These are phyloP conservation scores for Troides oblongomaculatus DNA, from an alignment of 2,888 invertebrate genomes.

Conservation along the genomic window DNA sequence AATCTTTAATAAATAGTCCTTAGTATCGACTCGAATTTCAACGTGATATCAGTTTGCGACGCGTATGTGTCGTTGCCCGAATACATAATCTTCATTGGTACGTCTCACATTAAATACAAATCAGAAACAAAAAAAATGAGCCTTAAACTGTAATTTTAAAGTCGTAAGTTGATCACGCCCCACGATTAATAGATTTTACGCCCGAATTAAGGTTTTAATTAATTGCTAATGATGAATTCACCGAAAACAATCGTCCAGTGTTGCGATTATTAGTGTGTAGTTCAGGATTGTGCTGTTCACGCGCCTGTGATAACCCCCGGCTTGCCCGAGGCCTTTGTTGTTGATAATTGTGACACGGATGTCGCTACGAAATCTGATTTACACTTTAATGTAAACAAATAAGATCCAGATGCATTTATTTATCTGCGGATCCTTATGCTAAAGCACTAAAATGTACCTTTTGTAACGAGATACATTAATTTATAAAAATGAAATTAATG, in stretches of 20 bases:
- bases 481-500: too few relatives aligned
- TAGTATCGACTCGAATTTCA: background rate
- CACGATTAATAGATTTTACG: slow-evolving; percentile 25
- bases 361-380: slow-evolving; percentile 29
- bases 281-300: slow-evolving; percentile 46
- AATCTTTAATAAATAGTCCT: background rate
- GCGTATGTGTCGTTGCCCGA: background rate
- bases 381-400: slow-evolving; percentile 3
- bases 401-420: slow-evolving; percentile 5
- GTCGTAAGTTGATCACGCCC: background rate
- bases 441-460: background rate
- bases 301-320: slow-evolving; percentile 47
- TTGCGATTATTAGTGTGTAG: slow-evolving; percentile 35
- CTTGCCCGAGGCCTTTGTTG: slow-evolving; percentile 41
- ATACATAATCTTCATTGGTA: slow-evolving; percentile 16
- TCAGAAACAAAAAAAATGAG: background rate
- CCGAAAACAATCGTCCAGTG: slow-evolving; percentile 43
- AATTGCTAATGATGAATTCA: slow-evolving; percentile 37
- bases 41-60: slow-evolving; percentile 4
- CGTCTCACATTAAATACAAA: background rate
- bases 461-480: too few relatives aligned
- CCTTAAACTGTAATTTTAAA: background rate
- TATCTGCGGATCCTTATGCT: background rate
- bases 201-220: slow-evolving; percentile 29
- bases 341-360: slow-evolving; percentile 40